These are phyloP conservation scores for Papilio machaon DNA, from an alignment of 1,140 invertebrate species.

Conservation along the genomic window DNA sequence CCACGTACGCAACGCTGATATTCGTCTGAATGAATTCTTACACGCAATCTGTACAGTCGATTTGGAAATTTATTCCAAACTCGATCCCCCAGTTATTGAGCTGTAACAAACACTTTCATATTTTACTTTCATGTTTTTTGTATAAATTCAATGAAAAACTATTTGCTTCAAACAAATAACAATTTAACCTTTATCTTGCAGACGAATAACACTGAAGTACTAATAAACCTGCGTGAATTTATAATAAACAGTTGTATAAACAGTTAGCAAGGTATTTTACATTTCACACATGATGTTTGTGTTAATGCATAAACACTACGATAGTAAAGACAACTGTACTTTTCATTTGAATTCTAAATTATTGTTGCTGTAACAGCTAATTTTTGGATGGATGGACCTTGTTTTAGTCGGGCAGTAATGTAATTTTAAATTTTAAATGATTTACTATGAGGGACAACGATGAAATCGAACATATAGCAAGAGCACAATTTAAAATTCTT, in stretches of 20 bases:
- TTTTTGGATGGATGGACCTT: background rate
- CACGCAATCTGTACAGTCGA: background rate
- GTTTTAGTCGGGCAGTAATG: background rate
- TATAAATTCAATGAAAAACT: background rate
- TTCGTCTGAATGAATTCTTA: background rate
- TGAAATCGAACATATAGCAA: background rate
- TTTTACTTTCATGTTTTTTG: background rate
- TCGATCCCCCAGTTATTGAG: slow-evolving; percentile 28
- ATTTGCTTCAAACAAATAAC: slow-evolving; percentile 8
- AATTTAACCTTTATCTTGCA: background rate
- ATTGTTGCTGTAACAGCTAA: background rate
- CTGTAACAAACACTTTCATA: slow-evolving; percentile 23
- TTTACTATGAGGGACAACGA: background rate
- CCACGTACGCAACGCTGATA: background rate
- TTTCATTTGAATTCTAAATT: background rate
- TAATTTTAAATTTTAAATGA: background rate
- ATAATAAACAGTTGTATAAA: slow-evolving; percentile 23
- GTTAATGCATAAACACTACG: background rate
- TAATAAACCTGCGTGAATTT: slow-evolving; percentile 13
- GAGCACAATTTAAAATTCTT: too few relatives aligned
- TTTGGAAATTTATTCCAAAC: slow-evolving; percentile 12
- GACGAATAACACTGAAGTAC: background rate
- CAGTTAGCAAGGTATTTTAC: slow-evolving; percentile 15
- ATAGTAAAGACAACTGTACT: background rate
- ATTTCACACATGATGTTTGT: slow-evolving; percentile 13